phyloP scores from a whole-genome alignment of 2,797 vertebrate genomes.

The Sphenopsis melanotis region DNA sequence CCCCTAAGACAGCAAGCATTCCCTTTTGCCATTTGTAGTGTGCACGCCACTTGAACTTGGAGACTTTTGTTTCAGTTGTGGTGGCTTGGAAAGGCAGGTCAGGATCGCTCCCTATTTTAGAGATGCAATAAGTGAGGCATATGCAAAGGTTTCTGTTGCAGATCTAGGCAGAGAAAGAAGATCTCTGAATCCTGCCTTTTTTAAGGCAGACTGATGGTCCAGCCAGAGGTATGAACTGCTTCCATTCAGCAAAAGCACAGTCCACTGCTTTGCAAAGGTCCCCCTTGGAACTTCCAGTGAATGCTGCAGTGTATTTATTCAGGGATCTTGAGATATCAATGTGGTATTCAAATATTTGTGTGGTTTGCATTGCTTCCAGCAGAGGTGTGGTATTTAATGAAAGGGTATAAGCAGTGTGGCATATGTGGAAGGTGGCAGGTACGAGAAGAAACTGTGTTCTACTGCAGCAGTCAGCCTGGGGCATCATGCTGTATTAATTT shows the following conservation, averaged over 20 bases:
- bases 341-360: neutral
- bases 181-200: neutral
- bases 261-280: neutral
- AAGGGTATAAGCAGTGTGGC: neutral
- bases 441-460: neutral
- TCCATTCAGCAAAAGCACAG: neutral
- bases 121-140: neutral
- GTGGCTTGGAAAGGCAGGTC: neutral
- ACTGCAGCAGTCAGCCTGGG: neutral
- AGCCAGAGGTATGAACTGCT: too few species aligned
- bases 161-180: neutral
- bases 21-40: neutral
- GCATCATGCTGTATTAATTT: neutral
- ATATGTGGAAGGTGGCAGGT: neutral
- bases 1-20: neutral
- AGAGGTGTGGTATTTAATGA: neutral
- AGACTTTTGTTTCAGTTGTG: neutral
- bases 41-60: neutral
- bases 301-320: neutral
- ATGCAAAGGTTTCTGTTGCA: neutral
- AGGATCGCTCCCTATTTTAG: neutral
- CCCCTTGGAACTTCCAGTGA: rapidly evolving
- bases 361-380: neutral
- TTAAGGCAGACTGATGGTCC: neutral
- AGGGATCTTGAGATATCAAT: neutral